Percentiles rank a stretch among this genome's conserved stretches.
These are phyloP conservation scores for Tenthredo mesomela DNA, from an alignment of 2,888 invertebrate genomes.

Conservation along the genomic window DNA sequence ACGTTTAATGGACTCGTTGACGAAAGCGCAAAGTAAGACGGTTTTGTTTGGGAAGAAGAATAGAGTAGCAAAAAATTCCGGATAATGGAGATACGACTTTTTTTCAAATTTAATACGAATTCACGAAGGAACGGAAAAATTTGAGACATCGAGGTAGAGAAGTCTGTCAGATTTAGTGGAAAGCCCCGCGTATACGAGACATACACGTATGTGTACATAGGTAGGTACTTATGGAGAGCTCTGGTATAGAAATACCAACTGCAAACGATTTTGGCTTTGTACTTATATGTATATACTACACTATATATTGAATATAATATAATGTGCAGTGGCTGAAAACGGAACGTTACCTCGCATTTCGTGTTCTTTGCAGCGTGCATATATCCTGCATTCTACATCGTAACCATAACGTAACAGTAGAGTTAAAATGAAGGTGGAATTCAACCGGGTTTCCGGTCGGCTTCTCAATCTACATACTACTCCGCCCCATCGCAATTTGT, in stretches of 20 bases:
- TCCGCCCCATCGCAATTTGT: neutral
- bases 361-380: constrained; percentile 30
- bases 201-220: neutral
- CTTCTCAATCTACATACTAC: constrained; percentile 11
- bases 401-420: constrained; percentile 11
- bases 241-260: constrained; percentile 8
- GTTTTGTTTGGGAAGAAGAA: neutral
- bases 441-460: constrained; percentile 31
- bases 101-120: neutral
- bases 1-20: neutral
- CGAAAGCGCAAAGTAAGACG: neutral
- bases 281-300: neutral
- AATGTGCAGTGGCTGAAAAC: constrained; percentile 35
- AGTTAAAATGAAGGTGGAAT: constrained; percentile 18
- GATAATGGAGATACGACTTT: neutral
- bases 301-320: constrained; percentile 4
- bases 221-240: constrained; percentile 1
- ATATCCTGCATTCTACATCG: neutral
- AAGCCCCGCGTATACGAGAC: neutral
- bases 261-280: constrained; percentile 20
- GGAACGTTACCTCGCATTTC: constrained; percentile 5
- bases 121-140: neutral
- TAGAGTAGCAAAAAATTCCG: neutral
- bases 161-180: neutral
- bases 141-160: neutral